Evolutionary conservation across 2,797 vertebrate species (phyloP).

Genomic region (Chelonia mydas): DNA sequence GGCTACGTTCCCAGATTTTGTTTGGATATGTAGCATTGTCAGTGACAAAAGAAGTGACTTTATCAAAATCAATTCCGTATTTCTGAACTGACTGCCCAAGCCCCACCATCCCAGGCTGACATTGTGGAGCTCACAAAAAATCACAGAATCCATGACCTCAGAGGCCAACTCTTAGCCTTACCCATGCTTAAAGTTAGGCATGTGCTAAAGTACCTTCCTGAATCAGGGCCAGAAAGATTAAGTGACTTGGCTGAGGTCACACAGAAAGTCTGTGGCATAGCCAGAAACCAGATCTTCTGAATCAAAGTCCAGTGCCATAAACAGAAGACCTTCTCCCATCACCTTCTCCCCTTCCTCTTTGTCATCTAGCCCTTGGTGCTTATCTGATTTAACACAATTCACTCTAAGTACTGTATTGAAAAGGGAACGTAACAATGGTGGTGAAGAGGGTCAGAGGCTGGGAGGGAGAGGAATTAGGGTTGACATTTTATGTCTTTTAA

Average conservation of each 20-base stretch:
- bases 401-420: constrained; percentile 63
- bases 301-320: constrained; percentile 35
- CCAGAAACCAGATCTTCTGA: constrained; percentile 24
- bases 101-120: too few relatives aligned
- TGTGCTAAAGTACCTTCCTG: background rate
- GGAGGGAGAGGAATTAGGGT: constrained; percentile 68
- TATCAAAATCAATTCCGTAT: background rate
- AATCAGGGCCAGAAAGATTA: constrained; percentile 26
- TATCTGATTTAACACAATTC: constrained; percentile 61
- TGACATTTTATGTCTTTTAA: constrained; percentile 88
- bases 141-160: background rate
- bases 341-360: background rate
- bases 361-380: constrained; percentile 24
- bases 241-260: constrained; percentile 48
- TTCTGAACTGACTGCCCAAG: background rate
- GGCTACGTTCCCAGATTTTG: background rate
- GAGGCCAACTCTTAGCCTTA: background rate
- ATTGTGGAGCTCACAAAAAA: background rate
- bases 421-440: constrained; percentile 41
- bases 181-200: background rate
- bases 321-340: background rate
- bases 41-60: background rate
- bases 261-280: background rate
- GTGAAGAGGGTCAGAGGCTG: constrained; percentile 26
- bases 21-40: background rate